Evolutionary conservation across 2,113 vertebrate genomes (phyloP).

Genomic region (Okapia johnstoni): DNA sequence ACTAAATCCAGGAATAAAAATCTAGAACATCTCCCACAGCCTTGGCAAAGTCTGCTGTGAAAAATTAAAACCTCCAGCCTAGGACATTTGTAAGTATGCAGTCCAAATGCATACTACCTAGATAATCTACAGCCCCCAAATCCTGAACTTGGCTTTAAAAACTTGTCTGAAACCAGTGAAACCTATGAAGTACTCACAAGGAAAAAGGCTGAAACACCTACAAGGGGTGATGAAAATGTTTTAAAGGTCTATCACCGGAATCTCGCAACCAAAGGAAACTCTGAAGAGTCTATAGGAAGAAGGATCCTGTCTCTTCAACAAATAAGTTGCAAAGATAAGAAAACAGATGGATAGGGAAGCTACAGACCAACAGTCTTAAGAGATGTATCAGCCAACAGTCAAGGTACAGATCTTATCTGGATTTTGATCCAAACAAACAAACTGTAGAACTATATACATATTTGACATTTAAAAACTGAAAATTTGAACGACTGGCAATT

Average conservation of each 20-base stretch:
- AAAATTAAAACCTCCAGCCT: background rate
- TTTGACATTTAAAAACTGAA: background rate
- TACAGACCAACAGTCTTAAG: background rate
- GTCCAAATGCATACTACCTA: background rate
- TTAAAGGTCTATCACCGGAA: background rate
- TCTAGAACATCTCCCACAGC: background rate
- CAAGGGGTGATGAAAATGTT: background rate
- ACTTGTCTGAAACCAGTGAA: background rate
- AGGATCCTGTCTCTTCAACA: background rate
- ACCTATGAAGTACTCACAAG: background rate
- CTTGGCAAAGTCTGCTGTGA: background rate
- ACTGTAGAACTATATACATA: background rate
- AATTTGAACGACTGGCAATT: background rate
- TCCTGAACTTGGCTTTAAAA: background rate
- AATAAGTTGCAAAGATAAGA: background rate
- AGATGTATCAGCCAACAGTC: background rate
- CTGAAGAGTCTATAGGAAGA: background rate
- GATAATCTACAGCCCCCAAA: background rate
- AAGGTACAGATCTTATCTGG: background rate
- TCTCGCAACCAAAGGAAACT: background rate
- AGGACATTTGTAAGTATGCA: background rate
- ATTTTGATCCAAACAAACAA: background rate
- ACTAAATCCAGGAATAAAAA: background rate
- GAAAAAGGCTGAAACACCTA: background rate
- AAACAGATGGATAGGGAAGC: background rate